A percentile compares a stretch with the other conserved stretches of the same genome.
Conservation (phyloP, 2,888 invertebrate species). For the Rhorus exstirpatorius region DNA sequence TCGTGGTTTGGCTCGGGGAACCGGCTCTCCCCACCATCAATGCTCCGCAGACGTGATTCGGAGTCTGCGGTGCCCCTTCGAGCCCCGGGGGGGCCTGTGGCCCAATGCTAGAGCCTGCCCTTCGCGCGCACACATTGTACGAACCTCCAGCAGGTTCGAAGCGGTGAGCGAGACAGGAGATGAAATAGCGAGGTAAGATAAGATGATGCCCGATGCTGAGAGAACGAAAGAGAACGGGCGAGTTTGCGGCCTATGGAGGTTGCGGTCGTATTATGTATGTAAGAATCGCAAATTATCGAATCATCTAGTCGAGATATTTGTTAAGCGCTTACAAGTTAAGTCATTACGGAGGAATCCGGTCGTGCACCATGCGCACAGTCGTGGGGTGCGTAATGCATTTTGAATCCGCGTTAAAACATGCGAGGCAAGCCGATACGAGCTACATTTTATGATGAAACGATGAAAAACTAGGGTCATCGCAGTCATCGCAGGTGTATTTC, state of each 20-base stretch:
- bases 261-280: background rate
- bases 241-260: constrained; percentile 25
- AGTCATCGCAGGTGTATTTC: constrained; percentile 10
- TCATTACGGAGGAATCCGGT: constrained; percentile 81
- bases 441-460: constrained; percentile 35
- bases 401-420: constrained; percentile 73
- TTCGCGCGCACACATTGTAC: constrained; percentile 71
- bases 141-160: constrained; percentile 43
- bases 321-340: constrained; percentile 79
- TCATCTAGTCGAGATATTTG: constrained; percentile 77
- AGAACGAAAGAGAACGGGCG: constrained; percentile 3
- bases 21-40: constrained; percentile 84
- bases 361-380: constrained; percentile 64
- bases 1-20: constrained; percentile 76
- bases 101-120: constrained; percentile 77
- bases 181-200: background rate
- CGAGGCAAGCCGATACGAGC: background rate
- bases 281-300: constrained; percentile 76
- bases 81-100: constrained; percentile 74
- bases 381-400: constrained; percentile 73
- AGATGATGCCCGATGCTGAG: too few species aligned
- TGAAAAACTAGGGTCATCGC: background rate
- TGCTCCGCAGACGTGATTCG: constrained; percentile 45
- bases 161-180: constrained; percentile 37
- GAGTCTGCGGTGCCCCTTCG: constrained; percentile 62